Evolutionary conservation across 2,888 invertebrate genomes (phyloP), one percentile per base, ranked within the genome.

Genomic region (Auanema sp.): DNA sequence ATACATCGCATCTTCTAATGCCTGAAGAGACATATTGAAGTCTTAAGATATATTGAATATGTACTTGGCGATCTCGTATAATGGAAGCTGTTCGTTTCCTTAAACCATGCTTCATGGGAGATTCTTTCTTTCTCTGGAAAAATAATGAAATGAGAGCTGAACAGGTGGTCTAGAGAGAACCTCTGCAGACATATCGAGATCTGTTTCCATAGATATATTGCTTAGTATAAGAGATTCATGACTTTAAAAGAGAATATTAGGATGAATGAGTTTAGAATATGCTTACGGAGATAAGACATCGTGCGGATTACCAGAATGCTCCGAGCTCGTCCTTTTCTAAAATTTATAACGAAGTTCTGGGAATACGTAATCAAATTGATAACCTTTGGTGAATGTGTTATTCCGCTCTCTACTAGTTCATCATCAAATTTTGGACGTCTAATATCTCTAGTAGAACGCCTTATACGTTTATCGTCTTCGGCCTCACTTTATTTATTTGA

Each of bases 341-440:
- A 47, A 5, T 18, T n/a, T n/a, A n/a, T n/a, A n/a, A n/a, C 16
- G 8, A 47, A 3, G 6, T 18, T 3, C 16, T 18, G 8, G 4
- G 21, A 16, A 47, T 6, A 47, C 8, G 4, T 5, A 5, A 47
- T 47, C 6, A 47, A 47, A 8, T 18, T 18, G 8, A 16, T 21
- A 18, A 52, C 52, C 24, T 47, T 47, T 47, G 16, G 47, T 21
- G 47, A 18, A 18, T 47, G 47, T 47, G 47, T 47, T 16, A 47
- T 47, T 21, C 47, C 47, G 8, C 47, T 92, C 78, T 96, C 95
- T 0, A 96, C 95, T 64, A 96, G 87, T 86, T 97, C 96, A 88
- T 96, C 96, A 84, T 96, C 96, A 86, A 96, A 96, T 78, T 94
- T 91, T 79, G 92, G 90, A 0, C 96, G 89, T 85, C 95, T 96